Evolutionary conservation across 2,797 vertebrate species (phyloP).

Genomic region (Lophotriccus pileatus): DNA sequence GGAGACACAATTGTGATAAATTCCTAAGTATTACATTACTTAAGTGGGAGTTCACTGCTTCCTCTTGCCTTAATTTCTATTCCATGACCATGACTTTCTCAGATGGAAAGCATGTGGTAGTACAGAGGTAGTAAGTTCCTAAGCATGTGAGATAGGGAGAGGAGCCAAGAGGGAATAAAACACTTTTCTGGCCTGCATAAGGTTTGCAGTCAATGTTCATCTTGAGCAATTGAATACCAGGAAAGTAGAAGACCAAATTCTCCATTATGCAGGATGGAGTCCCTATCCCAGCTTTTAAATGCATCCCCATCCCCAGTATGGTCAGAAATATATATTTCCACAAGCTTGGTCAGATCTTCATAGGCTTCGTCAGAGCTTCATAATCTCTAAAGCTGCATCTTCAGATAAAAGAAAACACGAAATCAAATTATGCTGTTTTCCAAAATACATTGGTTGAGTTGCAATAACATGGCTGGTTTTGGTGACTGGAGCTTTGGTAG

Average conservation of each 20-base stretch:
- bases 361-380: neutral
- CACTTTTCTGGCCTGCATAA: neutral
- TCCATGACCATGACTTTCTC: neutral
- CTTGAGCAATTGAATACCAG: neutral
- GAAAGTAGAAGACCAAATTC: neutral
- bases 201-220: neutral
- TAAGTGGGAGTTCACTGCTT: neutral
- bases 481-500: neutral
- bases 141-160: fast-evolving
- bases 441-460: fast-evolving
- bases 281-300: neutral
- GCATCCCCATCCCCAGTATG: fast-evolving
- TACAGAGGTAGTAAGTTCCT: neutral
- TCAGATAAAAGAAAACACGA: neutral
- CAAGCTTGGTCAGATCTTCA: neutral
- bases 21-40: neutral
- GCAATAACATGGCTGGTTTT: neutral
- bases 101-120: neutral
- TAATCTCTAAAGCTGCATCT: neutral
- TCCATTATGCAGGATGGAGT: neutral
- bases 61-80: neutral
- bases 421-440: neutral
- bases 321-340: neutral
- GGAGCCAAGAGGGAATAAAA: neutral
- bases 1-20: neutral